Evolutionary conservation across 2,888 invertebrate genomes (phyloP), one percentile per base, ranked within the genome.

Genomic region (Leucophenga maculata): DNA sequence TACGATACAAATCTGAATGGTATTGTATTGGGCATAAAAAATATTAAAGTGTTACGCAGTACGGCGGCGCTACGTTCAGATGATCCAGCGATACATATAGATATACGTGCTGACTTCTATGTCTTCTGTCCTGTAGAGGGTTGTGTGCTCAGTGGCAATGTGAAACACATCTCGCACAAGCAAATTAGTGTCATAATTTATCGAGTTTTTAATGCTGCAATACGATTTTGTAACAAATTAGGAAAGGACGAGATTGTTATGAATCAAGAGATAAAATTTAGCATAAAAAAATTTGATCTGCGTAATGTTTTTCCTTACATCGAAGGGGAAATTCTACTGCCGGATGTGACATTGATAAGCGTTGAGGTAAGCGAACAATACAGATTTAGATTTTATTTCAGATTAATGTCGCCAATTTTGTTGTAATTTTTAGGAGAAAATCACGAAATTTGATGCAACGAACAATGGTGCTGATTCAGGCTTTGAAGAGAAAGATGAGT

Each of bases 111-210:
- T 0, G 91, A 93, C 78, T 93, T 92, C 82, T 93, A 91, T 80
- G 81, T 93, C 18, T 93, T 93, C 77, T 89, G 90, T 71, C 93
- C 93, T 2, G 79, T 87, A 73, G 81, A 91, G 50, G 92, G 91
- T 0, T 89, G 90, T 68, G 86, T 86, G 6, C 84, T 93, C 13
- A 89, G 88, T 78, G 93, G 92, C 14, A 84, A 90, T 54, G 92
- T 93, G 0, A 92, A 91, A 76, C 92, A 92, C 69, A 80, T 88
- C 31, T 84, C 87, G 1, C 77, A 78, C 77, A 84, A 88, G 55
- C 92, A 92, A 81, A 87, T 93, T 32, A 92, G 92, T 9, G 91
- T 92, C 52, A 88, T 93, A 65, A 90, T 93, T 1, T 92, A 93
- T 82, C 89, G 91, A 65, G 89, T 90, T 3, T 93, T 93, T 76